Evolutionary conservation across 2,797 vertebrate genomes (phyloP), one percentile per base, ranked within the genome.

Genomic region (Sebastes glaucus): DNA sequence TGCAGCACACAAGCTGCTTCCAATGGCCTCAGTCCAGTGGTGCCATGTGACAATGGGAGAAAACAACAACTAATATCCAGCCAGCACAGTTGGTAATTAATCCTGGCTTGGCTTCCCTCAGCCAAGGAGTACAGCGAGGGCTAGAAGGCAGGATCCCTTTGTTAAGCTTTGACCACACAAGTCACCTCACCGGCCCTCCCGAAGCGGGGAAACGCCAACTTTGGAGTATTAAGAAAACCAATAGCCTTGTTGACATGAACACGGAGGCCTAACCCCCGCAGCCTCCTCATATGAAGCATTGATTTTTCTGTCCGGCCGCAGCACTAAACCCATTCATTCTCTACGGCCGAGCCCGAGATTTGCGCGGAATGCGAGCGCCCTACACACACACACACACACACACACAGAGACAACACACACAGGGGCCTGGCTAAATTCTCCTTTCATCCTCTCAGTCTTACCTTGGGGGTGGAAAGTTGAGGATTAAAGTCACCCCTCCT

Each of bases 211-310:
- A 98, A 98, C 95, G 97, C 97, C 97, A 97, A 97, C 97, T 97
- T 97, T 96, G 96, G 97, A 97, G 97, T 97, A 97, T 98, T 97
- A 97, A 97, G 97, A 97, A 98, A 98, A 97, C 97, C 97, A 97
- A 98, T 97, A 98, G 97, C 97, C 98, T 98, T 99, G 98, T 99
- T 98, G 98, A 99, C 98, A 98, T 96, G 97, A 98, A 97, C 97
- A 98, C 96, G 96, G 96, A 97, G 97, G 96, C 96, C 97, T 98
- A 97, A 98, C 97, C 98, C 98, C 98, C 96, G 97, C 97, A 99
- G 98, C 97, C 97, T 97, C 96, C 97, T 97, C 97, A 97, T 99
- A 99, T 99, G 97, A 99, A 96, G 95, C 97, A 99, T 99, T 98
- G 98, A 99, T 99, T 99, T 99, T 99, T 97, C 97, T 98, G 98